Evolutionary conservation across 2,113 vertebrate species (phyloP).

Genomic region (Macquaria ambigua): DNA sequence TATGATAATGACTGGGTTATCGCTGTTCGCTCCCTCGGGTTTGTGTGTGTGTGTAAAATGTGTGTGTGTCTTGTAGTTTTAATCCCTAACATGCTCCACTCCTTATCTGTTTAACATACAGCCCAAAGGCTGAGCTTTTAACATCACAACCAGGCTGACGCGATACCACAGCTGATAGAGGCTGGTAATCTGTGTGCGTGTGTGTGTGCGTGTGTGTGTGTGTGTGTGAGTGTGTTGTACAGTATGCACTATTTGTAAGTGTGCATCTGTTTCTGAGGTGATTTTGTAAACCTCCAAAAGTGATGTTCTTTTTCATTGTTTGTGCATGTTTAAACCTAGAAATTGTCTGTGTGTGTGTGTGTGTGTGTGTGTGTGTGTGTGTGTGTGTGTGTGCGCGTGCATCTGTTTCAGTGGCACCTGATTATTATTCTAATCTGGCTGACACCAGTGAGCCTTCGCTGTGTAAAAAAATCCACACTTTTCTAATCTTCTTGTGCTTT

Average conservation of each 20-base stretch:
- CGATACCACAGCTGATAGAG: constrained; percentile 64
- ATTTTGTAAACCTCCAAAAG: constrained; percentile 4
- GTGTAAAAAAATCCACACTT: constrained; percentile 8
- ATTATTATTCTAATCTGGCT: constrained; percentile 33
- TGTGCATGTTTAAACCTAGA: not conserved
- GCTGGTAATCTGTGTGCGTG: constrained; percentile 50
- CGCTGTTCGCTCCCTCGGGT: constrained; percentile 57
- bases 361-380: not conserved
- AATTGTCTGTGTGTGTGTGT: not conserved
- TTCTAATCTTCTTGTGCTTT: constrained; percentile 37
- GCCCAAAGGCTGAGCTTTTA: constrained; percentile 77
- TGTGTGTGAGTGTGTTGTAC: constrained; percentile 33
- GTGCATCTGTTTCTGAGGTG: not conserved
- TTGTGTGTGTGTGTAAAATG: constrained; percentile 8
- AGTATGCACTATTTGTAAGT: constrained; percentile 1
- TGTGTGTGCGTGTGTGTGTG: constrained; percentile 41
- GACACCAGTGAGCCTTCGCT: constrained; percentile 19
- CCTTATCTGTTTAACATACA: constrained; percentile 77
- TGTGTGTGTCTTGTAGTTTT: constrained; percentile 71
- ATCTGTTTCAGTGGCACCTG: constrained; percentile 36
- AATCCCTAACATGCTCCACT: constrained; percentile 74
- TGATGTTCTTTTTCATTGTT: not conserved
- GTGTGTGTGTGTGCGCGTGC: not conserved
- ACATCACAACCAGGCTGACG: constrained; percentile 68
- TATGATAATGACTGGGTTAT: constrained; percentile 77